Conservation (phyloP, 2,797 vertebrate genomes). For the Hirundo rustica region DNA sequence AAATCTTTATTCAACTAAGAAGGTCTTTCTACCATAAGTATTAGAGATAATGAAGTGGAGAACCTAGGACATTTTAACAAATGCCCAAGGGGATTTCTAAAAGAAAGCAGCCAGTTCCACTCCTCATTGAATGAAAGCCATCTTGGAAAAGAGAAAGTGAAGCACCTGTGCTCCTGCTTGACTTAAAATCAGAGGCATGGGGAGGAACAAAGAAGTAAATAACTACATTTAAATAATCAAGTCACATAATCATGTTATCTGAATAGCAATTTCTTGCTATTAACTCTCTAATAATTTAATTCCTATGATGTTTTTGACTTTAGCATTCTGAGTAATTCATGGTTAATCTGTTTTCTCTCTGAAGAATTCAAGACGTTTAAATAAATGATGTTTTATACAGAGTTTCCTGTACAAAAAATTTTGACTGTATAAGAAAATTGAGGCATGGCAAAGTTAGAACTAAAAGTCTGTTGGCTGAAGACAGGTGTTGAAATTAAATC, state of each 20-base stretch:
- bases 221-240: background rate
- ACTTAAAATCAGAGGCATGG: background rate
- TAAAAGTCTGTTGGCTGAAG: background rate
- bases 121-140: background rate
- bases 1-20: background rate
- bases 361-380: background rate
- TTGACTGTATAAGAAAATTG: background rate
- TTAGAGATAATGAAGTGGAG: background rate
- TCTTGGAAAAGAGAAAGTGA: background rate
- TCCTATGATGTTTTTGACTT: background rate
- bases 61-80: background rate
- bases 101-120: background rate
- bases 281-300: background rate
- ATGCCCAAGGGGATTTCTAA: background rate
- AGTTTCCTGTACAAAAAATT: background rate
- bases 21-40: background rate
- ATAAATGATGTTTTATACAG: background rate
- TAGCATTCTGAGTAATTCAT: background rate
- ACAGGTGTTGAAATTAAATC: conserved; percentile 25
- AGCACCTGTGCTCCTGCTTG: background rate
- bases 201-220: background rate
- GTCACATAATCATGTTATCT: background rate
- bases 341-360: background rate
- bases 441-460: background rate
- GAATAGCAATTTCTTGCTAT: background rate